phyloP scores from a whole-genome alignment of 2,113 vertebrate genomes.

The Protobothrops flavoviridis region DNA sequence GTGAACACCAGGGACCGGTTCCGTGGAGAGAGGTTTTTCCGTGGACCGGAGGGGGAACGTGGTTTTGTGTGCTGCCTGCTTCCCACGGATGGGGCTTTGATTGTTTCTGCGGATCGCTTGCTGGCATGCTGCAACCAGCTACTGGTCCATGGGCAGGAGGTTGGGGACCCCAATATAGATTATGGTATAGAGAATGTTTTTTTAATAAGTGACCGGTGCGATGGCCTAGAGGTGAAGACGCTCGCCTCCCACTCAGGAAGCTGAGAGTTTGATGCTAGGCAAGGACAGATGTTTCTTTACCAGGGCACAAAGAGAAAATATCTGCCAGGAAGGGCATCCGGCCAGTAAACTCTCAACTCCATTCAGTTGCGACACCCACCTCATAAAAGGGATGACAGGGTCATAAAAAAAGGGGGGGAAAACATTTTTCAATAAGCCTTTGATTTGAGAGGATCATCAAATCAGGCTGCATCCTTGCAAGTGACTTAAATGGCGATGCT shows the following conservation, averaged over 20 bases:
- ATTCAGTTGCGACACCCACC: background rate
- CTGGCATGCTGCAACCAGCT: too few species aligned
- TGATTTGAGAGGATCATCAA: background rate
- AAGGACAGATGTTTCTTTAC: background rate
- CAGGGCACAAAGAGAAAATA: background rate
- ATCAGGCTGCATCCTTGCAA: too few species aligned
- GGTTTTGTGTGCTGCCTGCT: too few species aligned
- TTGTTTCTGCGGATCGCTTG: too few species aligned
- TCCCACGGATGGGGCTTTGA: too few species aligned
- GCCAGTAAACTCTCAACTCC: background rate
- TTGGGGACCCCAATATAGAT: background rate
- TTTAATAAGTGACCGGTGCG: background rate
- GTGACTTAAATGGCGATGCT: background rate
- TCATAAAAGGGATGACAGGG: background rate
- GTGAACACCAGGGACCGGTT: too few species aligned
- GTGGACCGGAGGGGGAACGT: accelerated
- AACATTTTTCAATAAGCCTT: too few species aligned
- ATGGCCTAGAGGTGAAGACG: background rate
- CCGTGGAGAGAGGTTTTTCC: too few species aligned
- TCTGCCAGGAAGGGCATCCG: background rate
- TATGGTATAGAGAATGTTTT: background rate
- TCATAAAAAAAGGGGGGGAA: too few species aligned
- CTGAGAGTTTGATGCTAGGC: background rate
- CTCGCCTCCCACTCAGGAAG: background rate
- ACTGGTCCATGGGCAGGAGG: too few species aligned